phyloP scores from a whole-genome alignment of 1,140 invertebrate species.

The Zaprionus inermis region DNA sequence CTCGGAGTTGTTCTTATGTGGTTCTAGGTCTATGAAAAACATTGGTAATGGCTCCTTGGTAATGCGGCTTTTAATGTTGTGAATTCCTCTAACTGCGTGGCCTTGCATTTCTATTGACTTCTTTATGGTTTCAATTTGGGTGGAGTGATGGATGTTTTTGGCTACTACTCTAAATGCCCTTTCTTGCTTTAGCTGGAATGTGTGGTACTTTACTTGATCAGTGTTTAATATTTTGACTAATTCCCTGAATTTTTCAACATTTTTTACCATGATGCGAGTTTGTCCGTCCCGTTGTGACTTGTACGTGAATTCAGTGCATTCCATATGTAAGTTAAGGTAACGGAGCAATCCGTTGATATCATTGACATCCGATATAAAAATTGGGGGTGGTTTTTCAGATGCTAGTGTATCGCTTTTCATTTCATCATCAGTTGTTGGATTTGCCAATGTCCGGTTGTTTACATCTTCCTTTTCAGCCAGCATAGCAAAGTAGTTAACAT shows the following conservation, averaged over 20 bases:
- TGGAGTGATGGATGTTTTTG: constrained; percentile 56
- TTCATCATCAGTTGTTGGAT: too few species aligned
- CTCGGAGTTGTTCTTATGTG: constrained; percentile 73
- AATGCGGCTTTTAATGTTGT: constrained; percentile 40
- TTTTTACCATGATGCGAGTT: constrained; percentile 40
- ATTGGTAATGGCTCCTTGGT: constrained; percentile 69
- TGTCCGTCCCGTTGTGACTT: constrained; percentile 8
- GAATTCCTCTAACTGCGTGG: constrained; percentile 34
- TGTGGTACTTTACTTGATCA: constrained; percentile 29
- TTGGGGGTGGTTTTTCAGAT: too few species aligned
- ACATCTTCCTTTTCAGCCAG: too few species aligned
- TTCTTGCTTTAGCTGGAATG: neutral
- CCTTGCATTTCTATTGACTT: constrained; percentile 27
- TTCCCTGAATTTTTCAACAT: constrained; percentile 25
- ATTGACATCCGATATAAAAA: too few species aligned
- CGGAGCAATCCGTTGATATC: too few species aligned
- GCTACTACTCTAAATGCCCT: constrained; percentile 42
- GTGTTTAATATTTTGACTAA: constrained; percentile 23
- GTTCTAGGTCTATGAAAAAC: constrained; percentile 77
- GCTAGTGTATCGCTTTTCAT: too few species aligned
- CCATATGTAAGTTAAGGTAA: too few species aligned
- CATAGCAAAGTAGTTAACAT: too few species aligned
- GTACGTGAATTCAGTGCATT: too few species aligned
- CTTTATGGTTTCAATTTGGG: constrained; percentile 41
- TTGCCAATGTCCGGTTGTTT: too few species aligned